phyloP scores from a whole-genome alignment of 2,888 invertebrate genomes.

The Chaitophorus viminalis region DNA sequence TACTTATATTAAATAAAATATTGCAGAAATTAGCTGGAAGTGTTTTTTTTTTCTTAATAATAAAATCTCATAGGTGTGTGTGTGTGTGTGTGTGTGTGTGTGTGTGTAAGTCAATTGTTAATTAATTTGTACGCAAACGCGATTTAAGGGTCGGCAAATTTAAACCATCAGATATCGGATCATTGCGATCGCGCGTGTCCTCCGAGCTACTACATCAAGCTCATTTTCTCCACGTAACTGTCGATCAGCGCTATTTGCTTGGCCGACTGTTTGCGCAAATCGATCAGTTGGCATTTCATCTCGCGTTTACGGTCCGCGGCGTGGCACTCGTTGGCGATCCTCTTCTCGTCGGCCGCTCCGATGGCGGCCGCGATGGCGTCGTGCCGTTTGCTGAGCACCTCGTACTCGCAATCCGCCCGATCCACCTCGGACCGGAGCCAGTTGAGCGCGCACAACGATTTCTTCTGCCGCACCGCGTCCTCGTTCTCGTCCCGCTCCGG shows the following conservation, averaged over 20 bases:
- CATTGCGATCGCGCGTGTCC: not conserved
- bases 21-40: no score
- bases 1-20: no score
- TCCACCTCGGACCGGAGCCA: slow-evolving; percentile 47
- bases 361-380: slow-evolving; percentile 26
- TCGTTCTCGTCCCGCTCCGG: not conserved
- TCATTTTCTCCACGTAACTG: not conserved
- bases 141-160: no score
- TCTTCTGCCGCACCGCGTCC: slow-evolving; percentile 5
- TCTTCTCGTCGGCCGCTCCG: not conserved
- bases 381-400: not conserved
- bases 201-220: not conserved
- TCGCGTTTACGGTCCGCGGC: not conserved
- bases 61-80: no score
- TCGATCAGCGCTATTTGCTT: slow-evolving; percentile 27
- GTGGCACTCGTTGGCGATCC: slow-evolving; percentile 6
- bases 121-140: no score
- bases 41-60: no score
- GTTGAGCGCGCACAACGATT: slow-evolving; percentile 16
- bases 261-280: not conserved
- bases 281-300: not conserved
- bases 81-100: no score
- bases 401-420: slow-evolving; percentile 39
- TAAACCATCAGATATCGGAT: not conserved
- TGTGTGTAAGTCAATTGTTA: no score